Conservation (phyloP, 2,113 vertebrate species). For the Ammodytes dubius region DNA sequence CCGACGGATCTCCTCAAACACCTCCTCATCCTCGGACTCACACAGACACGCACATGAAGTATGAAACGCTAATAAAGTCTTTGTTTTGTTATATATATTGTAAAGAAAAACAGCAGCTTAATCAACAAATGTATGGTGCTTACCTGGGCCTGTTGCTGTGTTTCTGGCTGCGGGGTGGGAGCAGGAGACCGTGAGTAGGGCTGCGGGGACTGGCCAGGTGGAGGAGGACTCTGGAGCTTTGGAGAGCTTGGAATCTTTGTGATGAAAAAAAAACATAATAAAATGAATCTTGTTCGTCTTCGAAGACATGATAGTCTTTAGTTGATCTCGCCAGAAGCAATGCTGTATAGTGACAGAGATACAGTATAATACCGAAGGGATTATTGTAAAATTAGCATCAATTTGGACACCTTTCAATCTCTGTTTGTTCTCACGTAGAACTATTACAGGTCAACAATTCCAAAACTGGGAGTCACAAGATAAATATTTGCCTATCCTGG, state of each 20-base stretch:
- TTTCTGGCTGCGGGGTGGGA: constrained; percentile 66
- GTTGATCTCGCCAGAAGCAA: neutral
- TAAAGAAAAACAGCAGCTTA: neutral
- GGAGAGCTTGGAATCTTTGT: constrained; percentile 49
- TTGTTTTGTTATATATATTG: neutral
- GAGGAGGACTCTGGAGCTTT: constrained; percentile 51
- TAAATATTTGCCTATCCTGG: neutral
- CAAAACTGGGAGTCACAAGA: neutral
- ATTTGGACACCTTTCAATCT: neutral
- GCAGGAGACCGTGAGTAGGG: constrained; percentile 62
- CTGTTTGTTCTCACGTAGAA: neutral
- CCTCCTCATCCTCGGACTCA: constrained; percentile 88
- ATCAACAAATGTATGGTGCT: constrained; percentile 22
- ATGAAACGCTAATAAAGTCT: neutral
- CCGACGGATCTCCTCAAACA: constrained; percentile 93
- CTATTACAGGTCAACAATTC: neutral
- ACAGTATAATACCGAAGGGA: neutral
- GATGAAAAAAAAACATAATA: neutral
- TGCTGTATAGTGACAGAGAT: neutral
- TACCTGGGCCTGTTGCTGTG: constrained; percentile 69
- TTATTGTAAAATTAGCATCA: neutral
- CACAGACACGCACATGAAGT: neutral
- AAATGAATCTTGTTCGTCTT: neutral
- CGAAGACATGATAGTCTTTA: neutral
- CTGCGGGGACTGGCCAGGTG: constrained; percentile 54